These are phyloP conservation scores for Elysia crispata DNA, from an alignment of 2,888 invertebrate species.

Conservation along the genomic window DNA sequence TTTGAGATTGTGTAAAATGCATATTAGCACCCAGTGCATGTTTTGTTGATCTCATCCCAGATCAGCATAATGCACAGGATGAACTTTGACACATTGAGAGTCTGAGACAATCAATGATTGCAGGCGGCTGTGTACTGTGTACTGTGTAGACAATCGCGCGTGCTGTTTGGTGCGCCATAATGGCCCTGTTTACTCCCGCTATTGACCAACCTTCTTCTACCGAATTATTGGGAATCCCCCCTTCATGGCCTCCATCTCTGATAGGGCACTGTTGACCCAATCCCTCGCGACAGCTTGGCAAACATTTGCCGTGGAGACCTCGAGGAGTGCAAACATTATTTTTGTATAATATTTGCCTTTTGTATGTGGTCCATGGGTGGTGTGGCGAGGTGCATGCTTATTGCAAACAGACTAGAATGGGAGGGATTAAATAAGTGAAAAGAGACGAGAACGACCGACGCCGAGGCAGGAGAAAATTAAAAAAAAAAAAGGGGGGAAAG, in stretches of 20 bases:
- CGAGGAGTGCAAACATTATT: constrained; percentile 49
- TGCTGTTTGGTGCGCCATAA: constrained; percentile 41
- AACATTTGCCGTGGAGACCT: constrained; percentile 47
- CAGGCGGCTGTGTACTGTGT: constrained; percentile 3
- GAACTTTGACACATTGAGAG: background rate
- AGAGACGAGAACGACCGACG: too few species aligned
- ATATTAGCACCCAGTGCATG: background rate
- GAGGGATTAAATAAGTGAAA: too few species aligned
- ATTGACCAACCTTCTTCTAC: constrained; percentile 40
- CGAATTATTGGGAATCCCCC: constrained; percentile 38
- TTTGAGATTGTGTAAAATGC: too few species aligned
- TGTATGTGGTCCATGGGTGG: constrained; percentile 38
- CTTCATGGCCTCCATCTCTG: constrained; percentile 35
- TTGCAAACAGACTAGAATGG: background rate
- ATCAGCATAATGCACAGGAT: background rate
- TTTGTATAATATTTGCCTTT: constrained; percentile 52
- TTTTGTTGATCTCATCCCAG: background rate
- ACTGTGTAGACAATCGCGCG: constrained; percentile 38
- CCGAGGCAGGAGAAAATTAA: too few species aligned
- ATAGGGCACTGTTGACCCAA: constrained; percentile 50
- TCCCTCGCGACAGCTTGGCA: constrained; percentile 51
- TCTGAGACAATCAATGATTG: constrained; percentile 29
- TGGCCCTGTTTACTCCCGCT: constrained; percentile 43
- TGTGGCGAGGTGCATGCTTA: constrained; percentile 35
- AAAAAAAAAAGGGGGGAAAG: too few species aligned